phyloP scores from a whole-genome alignment of 2,797 vertebrate genomes.

The Sebastes cheni region DNA sequence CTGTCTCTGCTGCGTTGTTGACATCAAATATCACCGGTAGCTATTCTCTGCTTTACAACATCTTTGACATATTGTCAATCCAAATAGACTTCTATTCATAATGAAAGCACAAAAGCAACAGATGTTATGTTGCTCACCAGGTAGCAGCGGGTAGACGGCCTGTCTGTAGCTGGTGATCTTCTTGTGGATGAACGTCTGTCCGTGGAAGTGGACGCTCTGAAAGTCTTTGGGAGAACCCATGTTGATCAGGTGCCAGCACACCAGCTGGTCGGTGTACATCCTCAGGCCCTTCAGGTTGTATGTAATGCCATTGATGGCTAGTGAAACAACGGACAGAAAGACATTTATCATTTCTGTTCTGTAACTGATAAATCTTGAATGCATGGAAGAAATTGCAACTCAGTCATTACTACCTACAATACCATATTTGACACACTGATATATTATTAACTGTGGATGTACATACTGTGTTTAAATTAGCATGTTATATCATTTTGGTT shows the following conservation, averaged over 20 bases:
- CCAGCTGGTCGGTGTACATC: slow-evolving; percentile 90
- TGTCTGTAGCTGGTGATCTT: slow-evolving; percentile 83
- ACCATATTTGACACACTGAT: neutral
- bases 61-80: neutral
- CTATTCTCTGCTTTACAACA: neutral
- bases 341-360: neutral
- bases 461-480: too few species aligned
- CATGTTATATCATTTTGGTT: neutral
- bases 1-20: neutral
- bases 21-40: neutral
- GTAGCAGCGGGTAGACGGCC: slow-evolving; percentile 89
- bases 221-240: slow-evolving; percentile 90
- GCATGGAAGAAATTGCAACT: neutral
- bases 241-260: slow-evolving; percentile 92
- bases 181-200: slow-evolving; percentile 91
- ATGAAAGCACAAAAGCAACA: neutral
- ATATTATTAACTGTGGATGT: neutral
- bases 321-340: neutral
- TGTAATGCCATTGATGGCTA: slow-evolving; percentile 94
- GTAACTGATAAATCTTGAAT: neutral
- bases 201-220: slow-evolving; percentile 93
- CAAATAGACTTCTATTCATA: neutral
- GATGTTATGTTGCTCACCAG: slow-evolving; percentile 80
- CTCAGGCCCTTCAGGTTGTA: slow-evolving; percentile 89
- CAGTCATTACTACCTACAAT: neutral